These are phyloP conservation scores for Triops cancriformis DNA, from an alignment of 1,140 invertebrate species.

Conservation along the genomic window DNA sequence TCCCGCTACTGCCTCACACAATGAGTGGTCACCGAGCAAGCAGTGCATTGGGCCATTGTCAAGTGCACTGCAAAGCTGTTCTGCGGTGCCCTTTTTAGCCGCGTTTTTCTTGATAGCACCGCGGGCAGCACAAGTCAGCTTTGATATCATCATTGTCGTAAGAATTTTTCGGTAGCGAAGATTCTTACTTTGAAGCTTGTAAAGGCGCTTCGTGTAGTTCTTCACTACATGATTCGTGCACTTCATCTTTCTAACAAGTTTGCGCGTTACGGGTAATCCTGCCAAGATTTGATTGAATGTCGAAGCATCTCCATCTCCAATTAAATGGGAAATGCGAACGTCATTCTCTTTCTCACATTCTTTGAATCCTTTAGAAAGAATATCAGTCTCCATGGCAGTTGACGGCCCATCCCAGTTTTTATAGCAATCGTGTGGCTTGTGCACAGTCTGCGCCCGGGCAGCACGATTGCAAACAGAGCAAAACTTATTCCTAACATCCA, in stretches of 20 bases:
- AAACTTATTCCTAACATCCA: no score
- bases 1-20: neutral
- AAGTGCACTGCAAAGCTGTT: neutral
- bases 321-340: constrained; percentile 36
- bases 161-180: neutral
- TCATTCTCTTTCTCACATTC: constrained; percentile 34
- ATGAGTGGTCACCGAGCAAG: neutral
- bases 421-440: constrained; percentile 29
- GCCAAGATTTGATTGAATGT: constrained; percentile 32
- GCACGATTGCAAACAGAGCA: constrained; percentile 32
- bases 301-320: constrained; percentile 40
- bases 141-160: neutral
- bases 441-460: neutral
- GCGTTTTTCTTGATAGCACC: neutral
- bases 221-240: constrained; percentile 36
- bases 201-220: constrained; percentile 35
- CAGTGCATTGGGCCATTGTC: neutral
- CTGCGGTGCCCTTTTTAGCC: neutral
- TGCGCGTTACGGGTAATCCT: constrained; percentile 27
- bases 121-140: neutral
- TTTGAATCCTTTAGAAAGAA: constrained; percentile 39
- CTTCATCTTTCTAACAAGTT: constrained; percentile 32
- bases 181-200: neutral
- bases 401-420: no score
- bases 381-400: constrained; percentile 42